These are phyloP conservation scores for Botia kubotai DNA, from an alignment of 2,797 vertebrate genomes.

Conservation along the genomic window DNA sequence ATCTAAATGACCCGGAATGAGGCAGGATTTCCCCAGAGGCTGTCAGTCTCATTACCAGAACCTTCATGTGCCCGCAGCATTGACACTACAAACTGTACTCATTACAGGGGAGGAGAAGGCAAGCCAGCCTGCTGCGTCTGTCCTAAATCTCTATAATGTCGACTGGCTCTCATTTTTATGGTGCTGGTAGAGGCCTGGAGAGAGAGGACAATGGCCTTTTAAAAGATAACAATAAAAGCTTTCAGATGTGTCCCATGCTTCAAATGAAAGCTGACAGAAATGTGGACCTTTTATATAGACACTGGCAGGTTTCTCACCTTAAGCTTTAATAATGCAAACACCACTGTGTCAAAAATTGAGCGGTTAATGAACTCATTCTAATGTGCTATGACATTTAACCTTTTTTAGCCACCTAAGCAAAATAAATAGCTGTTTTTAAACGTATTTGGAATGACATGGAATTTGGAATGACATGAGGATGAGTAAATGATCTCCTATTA, in stretches of 20 bases:
- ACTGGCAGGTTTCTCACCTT: constrained; percentile 34
- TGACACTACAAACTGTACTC: constrained; percentile 49
- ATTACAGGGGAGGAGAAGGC: constrained; percentile 50
- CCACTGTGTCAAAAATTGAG: not conserved
- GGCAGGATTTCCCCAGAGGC: constrained; percentile 30
- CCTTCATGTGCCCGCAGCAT: constrained; percentile 32
- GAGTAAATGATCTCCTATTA: too few species aligned
- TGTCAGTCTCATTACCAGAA: constrained; percentile 44
- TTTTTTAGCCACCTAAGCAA: not conserved
- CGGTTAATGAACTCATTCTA: constrained; percentile 5
- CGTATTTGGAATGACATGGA: too few species aligned
- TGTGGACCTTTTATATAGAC: constrained; percentile 23
- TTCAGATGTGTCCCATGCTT: constrained; percentile 48
- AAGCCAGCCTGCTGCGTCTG: constrained; percentile 27
- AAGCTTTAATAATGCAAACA: constrained; percentile 25
- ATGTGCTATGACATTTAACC: not conserved
- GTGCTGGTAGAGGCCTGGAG: constrained; percentile 39
- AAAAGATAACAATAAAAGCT: constrained; percentile 57
- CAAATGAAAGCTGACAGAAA: constrained; percentile 43
- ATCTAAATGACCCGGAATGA: constrained; percentile 31
- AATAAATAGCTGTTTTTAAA: not conserved
- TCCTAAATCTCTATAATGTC: constrained; percentile 57
- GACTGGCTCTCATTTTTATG: constrained; percentile 43
- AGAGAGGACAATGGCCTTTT: constrained; percentile 55
- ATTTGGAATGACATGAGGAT: too few species aligned